A percentile compares a stretch with the other conserved stretches of the same genome.
Evolutionary conservation across 2,113 vertebrate genomes (phyloP).

Genomic region (Otolemur garnettii): DNA sequence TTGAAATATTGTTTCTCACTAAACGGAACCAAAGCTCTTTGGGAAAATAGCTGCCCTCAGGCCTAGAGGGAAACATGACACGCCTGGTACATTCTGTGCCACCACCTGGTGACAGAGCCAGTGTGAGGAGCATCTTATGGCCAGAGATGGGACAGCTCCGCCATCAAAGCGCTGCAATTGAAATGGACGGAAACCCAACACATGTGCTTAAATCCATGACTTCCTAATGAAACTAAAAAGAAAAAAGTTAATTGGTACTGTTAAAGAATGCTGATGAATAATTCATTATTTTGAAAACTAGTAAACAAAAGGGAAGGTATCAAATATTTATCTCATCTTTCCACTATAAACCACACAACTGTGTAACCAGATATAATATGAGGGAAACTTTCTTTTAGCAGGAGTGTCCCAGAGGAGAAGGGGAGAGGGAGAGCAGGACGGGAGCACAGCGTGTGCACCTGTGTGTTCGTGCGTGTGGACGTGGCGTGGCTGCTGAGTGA

Average conservation of each 20-base stretch:
- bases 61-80: not conserved
- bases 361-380: not conserved
- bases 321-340: not conserved
- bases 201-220: not conserved
- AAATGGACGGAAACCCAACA: not conserved
- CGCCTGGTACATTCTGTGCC: too few species aligned
- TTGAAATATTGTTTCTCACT: not conserved
- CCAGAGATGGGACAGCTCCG: not conserved
- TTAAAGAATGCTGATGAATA: not conserved
- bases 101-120: accelerated
- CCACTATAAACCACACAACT: not conserved
- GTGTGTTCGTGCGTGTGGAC: too few species aligned
- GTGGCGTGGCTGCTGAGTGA: not conserved
- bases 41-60: not conserved
- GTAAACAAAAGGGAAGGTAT: not conserved
- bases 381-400: not conserved
- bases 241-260: not conserved
- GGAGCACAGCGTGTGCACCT: too few species aligned
- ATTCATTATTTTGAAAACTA: constrained; percentile 39
- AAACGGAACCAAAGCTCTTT: not conserved
- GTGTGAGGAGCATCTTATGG: not conserved
- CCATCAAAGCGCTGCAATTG: not conserved
- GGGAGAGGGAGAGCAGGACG: not conserved
- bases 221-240: not conserved
- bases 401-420: not conserved